Evolutionary conservation across 2,888 invertebrate species (phyloP).

Genomic region (Ophioninae sp.): DNA sequence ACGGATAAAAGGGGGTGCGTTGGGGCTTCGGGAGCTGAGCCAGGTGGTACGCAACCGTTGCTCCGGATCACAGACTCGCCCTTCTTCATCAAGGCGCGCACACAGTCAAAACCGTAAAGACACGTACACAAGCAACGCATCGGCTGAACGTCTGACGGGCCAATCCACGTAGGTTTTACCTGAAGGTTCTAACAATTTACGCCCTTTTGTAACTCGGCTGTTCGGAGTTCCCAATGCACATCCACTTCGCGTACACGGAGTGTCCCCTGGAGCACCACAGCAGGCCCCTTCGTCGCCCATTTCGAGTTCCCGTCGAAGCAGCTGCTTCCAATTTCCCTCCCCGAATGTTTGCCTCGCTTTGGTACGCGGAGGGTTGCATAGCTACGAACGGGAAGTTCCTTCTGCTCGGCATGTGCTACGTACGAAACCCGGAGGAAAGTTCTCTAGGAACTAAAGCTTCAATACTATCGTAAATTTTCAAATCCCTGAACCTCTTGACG

Average conservation of each 20-base stretch:
- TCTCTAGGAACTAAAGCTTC: slow-evolving; percentile 11
- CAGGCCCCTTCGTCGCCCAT: slow-evolving; percentile 49
- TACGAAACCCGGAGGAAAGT: slow-evolving; percentile 26
- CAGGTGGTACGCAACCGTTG: slow-evolving; percentile 80
- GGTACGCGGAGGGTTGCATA: slow-evolving; percentile 26
- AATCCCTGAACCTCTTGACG: not conserved
- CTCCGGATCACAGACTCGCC: slow-evolving; percentile 72
- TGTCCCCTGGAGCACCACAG: slow-evolving; percentile 38
- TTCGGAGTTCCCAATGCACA: not conserved
- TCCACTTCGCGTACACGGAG: slow-evolving; percentile 10
- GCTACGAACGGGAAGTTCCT: slow-evolving; percentile 35
- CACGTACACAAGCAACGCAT: not conserved
- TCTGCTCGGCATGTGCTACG: slow-evolving; percentile 53
- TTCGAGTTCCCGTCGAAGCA: slow-evolving; percentile 56
- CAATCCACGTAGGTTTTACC: not conserved
- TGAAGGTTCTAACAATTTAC: not conserved
- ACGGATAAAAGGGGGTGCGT: slow-evolving; percentile 47
- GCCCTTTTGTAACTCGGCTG: not conserved
- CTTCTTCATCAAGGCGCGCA: slow-evolving; percentile 64
- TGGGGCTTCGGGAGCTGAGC: slow-evolving; percentile 65
- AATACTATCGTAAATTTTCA: slow-evolving; percentile 13
- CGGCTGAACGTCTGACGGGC: not conserved
- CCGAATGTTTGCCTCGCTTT: slow-evolving; percentile 23
- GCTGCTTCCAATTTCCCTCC: slow-evolving; percentile 58
- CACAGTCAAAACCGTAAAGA: not conserved